Conservation (phyloP, 2,113 vertebrate species). For the Rattus norvegicus region DNA sequence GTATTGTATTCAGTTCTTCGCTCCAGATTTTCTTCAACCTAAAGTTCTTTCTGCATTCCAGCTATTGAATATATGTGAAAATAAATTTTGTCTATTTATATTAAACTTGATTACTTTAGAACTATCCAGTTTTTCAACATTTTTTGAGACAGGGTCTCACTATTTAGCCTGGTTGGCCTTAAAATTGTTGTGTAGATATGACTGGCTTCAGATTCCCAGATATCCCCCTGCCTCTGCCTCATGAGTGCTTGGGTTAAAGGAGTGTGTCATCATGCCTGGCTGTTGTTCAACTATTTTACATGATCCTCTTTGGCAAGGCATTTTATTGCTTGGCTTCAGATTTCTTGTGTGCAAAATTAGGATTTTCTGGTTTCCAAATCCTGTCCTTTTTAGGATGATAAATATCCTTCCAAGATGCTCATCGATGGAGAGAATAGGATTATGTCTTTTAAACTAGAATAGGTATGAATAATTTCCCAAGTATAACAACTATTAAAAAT, state of each 20-base stretch:
- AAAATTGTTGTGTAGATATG: background rate
- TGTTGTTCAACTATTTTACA: background rate
- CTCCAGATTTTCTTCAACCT: background rate
- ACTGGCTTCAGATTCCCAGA: background rate
- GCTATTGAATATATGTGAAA: background rate
- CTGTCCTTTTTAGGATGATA: background rate
- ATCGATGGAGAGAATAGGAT: background rate
- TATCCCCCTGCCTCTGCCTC: background rate
- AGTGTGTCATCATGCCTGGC: background rate
- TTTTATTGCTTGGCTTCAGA: background rate
- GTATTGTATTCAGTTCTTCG: background rate
- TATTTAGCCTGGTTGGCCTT: background rate
- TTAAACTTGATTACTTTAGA: background rate
- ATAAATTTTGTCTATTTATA: background rate
- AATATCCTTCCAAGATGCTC: background rate
- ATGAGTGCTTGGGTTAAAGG: background rate
- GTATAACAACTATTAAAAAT: constrained; percentile 5
- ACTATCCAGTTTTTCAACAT: background rate
- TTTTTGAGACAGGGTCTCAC: background rate
- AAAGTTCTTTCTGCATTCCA: background rate
- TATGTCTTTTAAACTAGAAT: background rate
- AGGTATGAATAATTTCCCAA: background rate
- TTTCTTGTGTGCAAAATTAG: background rate
- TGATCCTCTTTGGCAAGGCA: background rate
- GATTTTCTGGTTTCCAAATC: background rate